phyloP scores from a whole-genome alignment of 2,113 vertebrate genomes.

The Planiliza haematocheilus region DNA sequence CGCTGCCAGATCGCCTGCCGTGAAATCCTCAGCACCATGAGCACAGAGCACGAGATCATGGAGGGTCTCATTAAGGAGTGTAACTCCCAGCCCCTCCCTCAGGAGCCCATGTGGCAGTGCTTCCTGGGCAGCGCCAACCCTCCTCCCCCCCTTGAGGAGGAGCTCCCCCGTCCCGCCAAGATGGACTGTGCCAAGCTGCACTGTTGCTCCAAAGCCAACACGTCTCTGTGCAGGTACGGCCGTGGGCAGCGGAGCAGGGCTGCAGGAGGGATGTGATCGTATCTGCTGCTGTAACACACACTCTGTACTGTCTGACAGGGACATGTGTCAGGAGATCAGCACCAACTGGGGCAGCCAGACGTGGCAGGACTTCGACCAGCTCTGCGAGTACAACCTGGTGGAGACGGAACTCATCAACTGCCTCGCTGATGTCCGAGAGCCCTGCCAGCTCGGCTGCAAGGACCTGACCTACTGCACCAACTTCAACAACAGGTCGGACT shows the following conservation, averaged over 20 bases:
- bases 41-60: constrained; percentile 97
- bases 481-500: constrained; percentile 97
- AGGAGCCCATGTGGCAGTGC: constrained; percentile 99
- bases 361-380: constrained; percentile 97
- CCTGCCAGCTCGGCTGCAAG: constrained; percentile 97
- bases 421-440: constrained; percentile 95
- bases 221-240: constrained; percentile 91
- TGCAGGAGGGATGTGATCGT: background rate
- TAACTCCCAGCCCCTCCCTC: constrained; percentile 93
- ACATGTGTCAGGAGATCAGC: constrained; percentile 96
- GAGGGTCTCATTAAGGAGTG: constrained; percentile 95
- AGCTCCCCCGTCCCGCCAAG: constrained; percentile 90
- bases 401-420: constrained; percentile 97
- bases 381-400: constrained; percentile 94
- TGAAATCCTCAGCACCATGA: constrained; percentile 94
- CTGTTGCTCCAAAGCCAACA: constrained; percentile 98
- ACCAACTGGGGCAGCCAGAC: constrained; percentile 97
- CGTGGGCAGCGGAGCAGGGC: no score
- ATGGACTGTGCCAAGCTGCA: constrained; percentile 97
- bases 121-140: constrained; percentile 93
- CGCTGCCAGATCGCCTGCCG: constrained; percentile 93
- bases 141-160: constrained; percentile 88
- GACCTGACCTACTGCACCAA: constrained; percentile 98
- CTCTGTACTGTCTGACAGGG: constrained; percentile 77
- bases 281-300: background rate